Base-by-base conservation (phyloP, 2,797 vertebrate genomes). In the Mus minutoides region DNA sequence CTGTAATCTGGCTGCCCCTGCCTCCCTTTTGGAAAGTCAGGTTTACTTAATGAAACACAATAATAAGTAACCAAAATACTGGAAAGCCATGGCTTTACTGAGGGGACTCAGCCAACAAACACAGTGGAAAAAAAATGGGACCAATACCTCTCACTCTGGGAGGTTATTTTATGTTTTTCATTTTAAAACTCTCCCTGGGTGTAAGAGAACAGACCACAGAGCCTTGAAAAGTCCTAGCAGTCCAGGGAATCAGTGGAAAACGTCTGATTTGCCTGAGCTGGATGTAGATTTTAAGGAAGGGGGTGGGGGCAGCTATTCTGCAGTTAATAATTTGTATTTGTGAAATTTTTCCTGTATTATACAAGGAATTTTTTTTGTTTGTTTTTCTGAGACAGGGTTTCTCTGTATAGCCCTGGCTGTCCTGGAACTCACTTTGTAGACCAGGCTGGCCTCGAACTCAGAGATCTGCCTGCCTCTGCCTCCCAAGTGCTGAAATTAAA, bases 91-190 rank as follows among this genome's bases (percentile, higher is more conserved):
- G 87, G 67, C 76, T 94, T 85, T 93, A 77, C 90, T 88, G 67
- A 88, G 78, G 93, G 67, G 54, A 92, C 14, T 37, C 37, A 64
- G 95, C 94, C 97, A 95, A 94, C 37, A 86, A 78, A 96, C 84
- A 93, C 88, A 94, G 62, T 79, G 92, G 95, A 88, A 96, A 96
- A 96, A 95, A 96, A 96, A 95, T 60, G 73, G 64, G 80, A 94
- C 69, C 0, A 6, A 62, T 94, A 90, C 69, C 83, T 91, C 77
- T 95, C 80, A 76, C 82, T 94, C 52, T 83, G 84, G 71, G 79
- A 89, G 26, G 17, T n/a, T 75, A 34, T 82, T 60, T 91, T 82
- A 84, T 58, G 19, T 71, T 82, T 82, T 82, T 90, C 22, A 77
- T 56, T 94, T 97, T 86, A 43, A 84, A 96, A 78, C n/a, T 94